These are phyloP conservation scores for Anguilla marmorata DNA, from an alignment of 2,797 vertebrate species.

Conservation along the genomic window DNA sequence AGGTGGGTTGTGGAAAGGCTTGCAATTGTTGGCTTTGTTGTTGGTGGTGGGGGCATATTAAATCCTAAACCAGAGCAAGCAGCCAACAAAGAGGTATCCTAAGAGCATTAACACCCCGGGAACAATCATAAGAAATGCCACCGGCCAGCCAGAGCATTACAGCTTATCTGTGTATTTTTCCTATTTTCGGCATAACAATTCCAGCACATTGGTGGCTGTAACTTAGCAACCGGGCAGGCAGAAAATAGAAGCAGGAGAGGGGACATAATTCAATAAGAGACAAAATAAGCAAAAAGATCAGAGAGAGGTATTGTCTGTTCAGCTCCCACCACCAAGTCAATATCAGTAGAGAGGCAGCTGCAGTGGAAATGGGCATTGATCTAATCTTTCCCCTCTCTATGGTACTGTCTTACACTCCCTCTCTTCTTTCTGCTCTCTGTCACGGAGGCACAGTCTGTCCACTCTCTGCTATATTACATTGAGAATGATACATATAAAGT, in stretches of 20 bases:
- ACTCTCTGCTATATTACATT: background rate
- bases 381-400: constrained; percentile 7
- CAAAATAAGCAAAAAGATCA: constrained; percentile 60
- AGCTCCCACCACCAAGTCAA: constrained; percentile 18
- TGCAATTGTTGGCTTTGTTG: background rate
- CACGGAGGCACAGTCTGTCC: background rate
- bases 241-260: constrained; percentile 51
- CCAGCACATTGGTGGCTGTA: constrained; percentile 70
- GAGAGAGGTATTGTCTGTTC: constrained; percentile 54
- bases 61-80: constrained; percentile 48
- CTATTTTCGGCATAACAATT: constrained; percentile 57
- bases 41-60: constrained; percentile 35
- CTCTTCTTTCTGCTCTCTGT: background rate
- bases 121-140: constrained; percentile 52
- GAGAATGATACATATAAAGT: background rate
- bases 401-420: background rate
- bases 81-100: constrained; percentile 48
- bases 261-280: constrained; percentile 67
- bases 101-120: constrained; percentile 47
- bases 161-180: constrained; percentile 64
- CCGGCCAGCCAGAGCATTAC: constrained; percentile 56
- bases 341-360: background rate
- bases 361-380: constrained; percentile 10
- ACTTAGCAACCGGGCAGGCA: constrained; percentile 75
- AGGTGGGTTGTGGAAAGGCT: constrained; percentile 40